These are phyloP conservation scores for Edolisoma coerulescens DNA, from an alignment of 2,113 vertebrate species.

Conservation along the genomic window DNA sequence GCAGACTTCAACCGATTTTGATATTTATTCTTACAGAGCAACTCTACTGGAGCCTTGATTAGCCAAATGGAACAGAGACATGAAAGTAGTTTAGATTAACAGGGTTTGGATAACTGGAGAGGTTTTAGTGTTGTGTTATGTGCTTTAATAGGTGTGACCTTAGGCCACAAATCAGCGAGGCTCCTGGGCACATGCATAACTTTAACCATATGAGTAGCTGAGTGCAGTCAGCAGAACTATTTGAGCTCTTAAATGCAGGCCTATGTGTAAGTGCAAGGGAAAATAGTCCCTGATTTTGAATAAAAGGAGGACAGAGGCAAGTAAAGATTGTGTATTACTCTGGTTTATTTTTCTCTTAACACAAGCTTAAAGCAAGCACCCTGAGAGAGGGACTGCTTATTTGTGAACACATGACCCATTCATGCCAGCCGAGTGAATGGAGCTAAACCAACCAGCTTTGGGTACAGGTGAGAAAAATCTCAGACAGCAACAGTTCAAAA, in stretches of 20 bases:
- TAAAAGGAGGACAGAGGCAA: neutral
- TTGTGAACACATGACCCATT: neutral
- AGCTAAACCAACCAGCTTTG: neutral
- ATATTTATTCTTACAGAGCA: slow-evolving; percentile 42
- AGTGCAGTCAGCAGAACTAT: neutral
- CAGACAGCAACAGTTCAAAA: neutral
- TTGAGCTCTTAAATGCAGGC: neutral
- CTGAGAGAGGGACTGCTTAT: neutral
- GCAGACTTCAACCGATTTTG: slow-evolving; percentile 19
- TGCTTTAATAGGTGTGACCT: slow-evolving; percentile 55
- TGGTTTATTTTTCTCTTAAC: neutral
- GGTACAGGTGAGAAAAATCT: neutral
- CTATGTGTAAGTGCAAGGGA: neutral
- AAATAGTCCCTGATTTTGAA: neutral
- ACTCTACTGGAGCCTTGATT: slow-evolving; percentile 37
- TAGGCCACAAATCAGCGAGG: slow-evolving; percentile 38
- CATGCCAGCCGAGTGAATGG: neutral
- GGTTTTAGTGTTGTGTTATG: slow-evolving; percentile 42
- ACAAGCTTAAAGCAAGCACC: neutral
- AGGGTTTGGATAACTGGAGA: slow-evolving; percentile 45
- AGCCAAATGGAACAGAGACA: slow-evolving; percentile 59
- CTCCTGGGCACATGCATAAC: slow-evolving; percentile 15
- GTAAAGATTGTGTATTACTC: neutral
- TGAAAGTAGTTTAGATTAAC: slow-evolving; percentile 62
- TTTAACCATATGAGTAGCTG: slow-evolving; percentile 11